Base-by-base conservation (phyloP, 2,113 vertebrate genomes). In the Nycticebus coucang region DNA sequence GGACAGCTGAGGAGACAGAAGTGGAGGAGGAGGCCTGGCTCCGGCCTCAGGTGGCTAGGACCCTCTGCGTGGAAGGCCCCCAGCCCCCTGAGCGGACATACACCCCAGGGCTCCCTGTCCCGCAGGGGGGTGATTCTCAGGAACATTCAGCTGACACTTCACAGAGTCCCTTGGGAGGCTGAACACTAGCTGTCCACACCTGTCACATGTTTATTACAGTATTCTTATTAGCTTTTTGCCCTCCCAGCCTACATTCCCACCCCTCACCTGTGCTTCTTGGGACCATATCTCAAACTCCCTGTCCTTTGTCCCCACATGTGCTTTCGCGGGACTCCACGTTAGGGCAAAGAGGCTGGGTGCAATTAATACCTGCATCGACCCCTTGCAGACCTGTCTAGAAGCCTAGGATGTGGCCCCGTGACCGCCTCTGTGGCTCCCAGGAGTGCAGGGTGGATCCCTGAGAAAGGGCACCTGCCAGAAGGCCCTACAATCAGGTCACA, bases 391-490 rank as follows among this genome's bases (percentile, higher is more conserved):
- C 59, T 18, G n/a, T 59, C 35, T 50, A 18, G 69, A 78, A 2
- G 2, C 72, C 62, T 0, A 22, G 69, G 12, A n/a, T 12, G 5
- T 13, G 69, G 10, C 50, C 59, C 9, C 15, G 4, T 7, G 59
- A 4, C n/a, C 13, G 8, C 22, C 41, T 30, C 15, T 0, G 2
- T n/a, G 35, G 28, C 66, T 33, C 28, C 35, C 22, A 2, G 30
- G 57, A 55, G 57, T 0, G 14, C 24, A 12, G 17, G 3, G 0
- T 11, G 35, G 11, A 21, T 19, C 57, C 28, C 81, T 6, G 5
- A 7, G 33, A 33, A 37, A 33, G 55, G 81, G 35, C 19, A 28
- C 30, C 41, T 5, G 3, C 7, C 7, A 68, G 30, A 62, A 19
- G 62, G 12, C 17, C 45, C 18, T 79, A 12, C 5, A 7, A 11